These are phyloP conservation scores for Lanistes nyassanus DNA, from an alignment of 1,140 invertebrate species.

Conservation along the genomic window DNA sequence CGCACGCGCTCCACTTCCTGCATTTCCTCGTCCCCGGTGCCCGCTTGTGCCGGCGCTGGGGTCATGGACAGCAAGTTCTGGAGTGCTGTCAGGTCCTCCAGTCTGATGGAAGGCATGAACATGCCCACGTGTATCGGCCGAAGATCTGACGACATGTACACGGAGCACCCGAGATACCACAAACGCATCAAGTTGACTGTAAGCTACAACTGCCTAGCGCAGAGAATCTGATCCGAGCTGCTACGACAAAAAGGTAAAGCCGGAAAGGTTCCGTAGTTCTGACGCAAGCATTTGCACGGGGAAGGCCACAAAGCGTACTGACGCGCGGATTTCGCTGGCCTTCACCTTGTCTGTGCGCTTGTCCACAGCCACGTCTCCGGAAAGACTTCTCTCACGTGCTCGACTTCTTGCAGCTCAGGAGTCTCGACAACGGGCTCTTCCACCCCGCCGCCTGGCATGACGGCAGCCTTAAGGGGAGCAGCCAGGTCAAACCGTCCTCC, in stretches of 20 bases:
- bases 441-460: background rate
- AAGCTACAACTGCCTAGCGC: too few relatives aligned
- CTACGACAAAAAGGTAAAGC: too few relatives aligned
- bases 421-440: slow-evolving; percentile 9
- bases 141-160: too few relatives aligned
- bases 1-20: slow-evolving; percentile 60
- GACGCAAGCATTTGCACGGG: too few relatives aligned
- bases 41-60: background rate
- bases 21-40: background rate
- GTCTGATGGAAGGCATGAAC: background rate
- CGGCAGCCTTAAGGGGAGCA: too few relatives aligned
- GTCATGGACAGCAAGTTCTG: background rate
- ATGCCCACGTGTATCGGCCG: too few relatives aligned
- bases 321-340: too few relatives aligned
- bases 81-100: background rate
- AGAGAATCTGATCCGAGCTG: too few relatives aligned
- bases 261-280: too few relatives aligned
- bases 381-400: slow-evolving; percentile 45
- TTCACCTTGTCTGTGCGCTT: slow-evolving; percentile 38
- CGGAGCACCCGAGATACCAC: too few relatives aligned
- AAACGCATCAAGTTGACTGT: too few relatives aligned
- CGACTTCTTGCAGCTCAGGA: slow-evolving; percentile 30
- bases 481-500: background rate
- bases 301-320: too few relatives aligned
- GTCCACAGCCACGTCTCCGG: slow-evolving; percentile 60